Evolutionary conservation across 30 jellyfish, hydroid and myxozoan species (phyloP), one percentile per base, ranked within the genome.

Genomic region (Haliclystus octoradiatus): DNA sequence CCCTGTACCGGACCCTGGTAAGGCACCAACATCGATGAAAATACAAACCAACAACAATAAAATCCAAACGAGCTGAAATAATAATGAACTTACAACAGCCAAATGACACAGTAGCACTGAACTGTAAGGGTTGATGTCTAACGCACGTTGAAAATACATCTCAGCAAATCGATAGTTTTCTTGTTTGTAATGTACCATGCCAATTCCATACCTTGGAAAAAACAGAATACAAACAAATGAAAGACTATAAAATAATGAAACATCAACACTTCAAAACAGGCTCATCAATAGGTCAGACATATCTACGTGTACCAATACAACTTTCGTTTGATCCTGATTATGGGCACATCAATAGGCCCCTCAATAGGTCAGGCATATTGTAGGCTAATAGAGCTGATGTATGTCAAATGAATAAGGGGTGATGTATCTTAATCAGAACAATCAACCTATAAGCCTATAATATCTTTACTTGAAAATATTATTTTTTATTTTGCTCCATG

Each of bases 101-200:
- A 91, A 68, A 77, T 91, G 95, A 52, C 99, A 83, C 46, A 83
- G 91, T 9, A 91, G 84, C 15, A 91, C 94, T 2, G 99, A 91
- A 60, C 75, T 76, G 51, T 78, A 82, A 0, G 99, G 93, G 50
- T 91, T 82, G 70, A 91, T 91, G 62, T 91, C 76, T 69, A 91
- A 49, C 35, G 99, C 94, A 25, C 73, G 82, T 71, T 77, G 84
- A 72, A 66, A 91, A 53, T 91, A 94, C 51, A 72, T 77, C 33
- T 91, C 94, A 5, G 99, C 99, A 30, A 91, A 70, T 32, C 33
- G 80, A 70, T 80, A 91, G 31, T 91, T 82, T 28, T 91, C 99
- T 74, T 91, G 95, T 35, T 91, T 91, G 85, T 91, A 91, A 60
- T 79, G 78, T 26, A 91, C 82, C 99, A 91, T 91, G 15, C 94